Evolutionary conservation across 2,888 invertebrate species (phyloP), one percentile per base, ranked within the genome.

Genomic region (Agriopis aurantiaria): DNA sequence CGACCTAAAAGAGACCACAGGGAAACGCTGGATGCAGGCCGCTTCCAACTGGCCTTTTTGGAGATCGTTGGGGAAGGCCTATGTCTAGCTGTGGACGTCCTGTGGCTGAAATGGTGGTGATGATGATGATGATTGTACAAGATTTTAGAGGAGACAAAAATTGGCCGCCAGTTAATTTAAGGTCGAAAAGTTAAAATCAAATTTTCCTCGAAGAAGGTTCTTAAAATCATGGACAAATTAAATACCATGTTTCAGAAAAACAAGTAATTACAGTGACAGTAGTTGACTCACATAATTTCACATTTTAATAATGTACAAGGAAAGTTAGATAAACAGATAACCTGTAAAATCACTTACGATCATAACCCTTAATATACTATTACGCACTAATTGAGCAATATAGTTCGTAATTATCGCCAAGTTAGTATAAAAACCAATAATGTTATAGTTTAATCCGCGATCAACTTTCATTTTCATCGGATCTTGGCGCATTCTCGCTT

Each of bases 391-490:
- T 72, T 76, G 71, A 77, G 73, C 59, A 69, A 70, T 68, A 69
- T 75, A 74, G 66, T 58, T 71, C 62, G 68, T 78, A 64, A 67
- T 73, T 45, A 69, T 70, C 61, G 69, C 72, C 69, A 73, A 76
- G 59, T 64, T 55, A 55, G 14, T 70, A 78, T 80, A 77, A 83
- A 85, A 84, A 84, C 80, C 80, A 84, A 84, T 85, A 80, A 82
- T 79, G 79, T 76, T 56, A 74, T 66, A 68, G 57, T 72, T 52
- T 61, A 74, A 80, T 77, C 79, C 76, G 72, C 76, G 70, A 78
- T 71, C 78, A 79, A 83, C 89, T 89, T 89, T 88, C 89, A 82
- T 82, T 88, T 87, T 85, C 81, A 80, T 78, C 83, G 81, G 82
- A 84, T 76, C 78, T 79, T 78, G 80, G 69, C 68, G 71, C 75